Evolutionary conservation across 1,140 invertebrate species (phyloP), one percentile per base, ranked within the genome.

Genomic region (Pogonognathellus flavescens): DNA sequence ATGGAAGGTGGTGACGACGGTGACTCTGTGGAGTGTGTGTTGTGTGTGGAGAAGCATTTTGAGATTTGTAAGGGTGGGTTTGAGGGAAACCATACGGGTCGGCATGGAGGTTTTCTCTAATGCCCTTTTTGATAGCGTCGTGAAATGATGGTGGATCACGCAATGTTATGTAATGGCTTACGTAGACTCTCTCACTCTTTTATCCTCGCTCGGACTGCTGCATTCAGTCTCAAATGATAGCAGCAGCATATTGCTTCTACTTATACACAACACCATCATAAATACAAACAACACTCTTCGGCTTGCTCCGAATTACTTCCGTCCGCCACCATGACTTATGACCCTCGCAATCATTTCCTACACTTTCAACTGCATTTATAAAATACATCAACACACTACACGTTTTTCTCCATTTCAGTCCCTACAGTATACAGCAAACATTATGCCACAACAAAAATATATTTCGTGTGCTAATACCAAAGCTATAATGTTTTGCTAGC

Each of bases 251-350:
- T 20, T 5, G n/a, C 22, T 66, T 6, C 22, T 22, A 25, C 20
- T 41, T 13, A 14, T 31, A 22, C 8, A 2, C 16, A 6, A 22
- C 53, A 57, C 31, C 20, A 66, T 66, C 20, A 41, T 66, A 66
- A 55, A 66, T 66, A 20, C n/a, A 72, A 16, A 49, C 3, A 76
- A 41, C 66, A 72, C 70, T 76, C 70, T 14, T 18, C 11, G 49
- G 31, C 70, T 76, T 76, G 70, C 18, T 76, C 70, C n/a, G 25
- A 76, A 76, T 76, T 76, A 76, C 70, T 76, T 76, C 70, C 70
- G 70, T 50, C 70, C 70, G 70, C 41, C 41, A 76, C 31, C 31
- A 8, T 76, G 70, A 76, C 70, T 76, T 76, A 76, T 76, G 70
- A 31, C 41, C 16, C 41, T 76, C 70, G 14, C 14, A 25, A 76